These are phyloP conservation scores for Leiothrix lutea DNA, from an alignment of 2,113 vertebrate species.

Conservation along the genomic window DNA sequence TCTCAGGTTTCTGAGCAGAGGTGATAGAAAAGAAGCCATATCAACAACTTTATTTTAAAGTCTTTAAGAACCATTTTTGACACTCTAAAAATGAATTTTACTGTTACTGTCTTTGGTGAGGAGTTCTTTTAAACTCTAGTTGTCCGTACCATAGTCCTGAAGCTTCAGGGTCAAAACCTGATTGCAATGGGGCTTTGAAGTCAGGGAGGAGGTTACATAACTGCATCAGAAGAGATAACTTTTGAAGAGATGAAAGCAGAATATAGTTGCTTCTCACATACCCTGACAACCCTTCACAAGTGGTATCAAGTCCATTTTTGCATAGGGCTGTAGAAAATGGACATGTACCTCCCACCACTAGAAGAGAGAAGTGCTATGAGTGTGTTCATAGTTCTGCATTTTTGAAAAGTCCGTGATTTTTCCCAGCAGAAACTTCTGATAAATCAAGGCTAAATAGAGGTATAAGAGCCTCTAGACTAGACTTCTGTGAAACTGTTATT, in stretches of 20 bases:
- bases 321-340: background rate
- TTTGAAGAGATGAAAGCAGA: background rate
- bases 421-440: background rate
- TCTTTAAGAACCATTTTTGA: background rate
- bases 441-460: conserved; percentile 13
- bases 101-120: background rate
- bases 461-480: background rate
- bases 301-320: background rate
- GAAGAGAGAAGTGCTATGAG: background rate
- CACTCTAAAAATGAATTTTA: background rate
- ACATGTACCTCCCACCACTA: background rate
- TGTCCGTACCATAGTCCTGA: background rate
- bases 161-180: background rate
- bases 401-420: background rate
- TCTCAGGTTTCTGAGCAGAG: background rate
- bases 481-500: background rate
- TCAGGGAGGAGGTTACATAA: background rate
- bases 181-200: background rate
- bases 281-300: background rate
- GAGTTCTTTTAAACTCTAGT: background rate
- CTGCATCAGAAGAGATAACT: background rate
- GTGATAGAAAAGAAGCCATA: background rate
- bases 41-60: background rate
- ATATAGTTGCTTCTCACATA: background rate
- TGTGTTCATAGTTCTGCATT: background rate